phyloP scores from a whole-genome alignment of 2,797 vertebrate species.

The Sebastolobus altivelis region DNA sequence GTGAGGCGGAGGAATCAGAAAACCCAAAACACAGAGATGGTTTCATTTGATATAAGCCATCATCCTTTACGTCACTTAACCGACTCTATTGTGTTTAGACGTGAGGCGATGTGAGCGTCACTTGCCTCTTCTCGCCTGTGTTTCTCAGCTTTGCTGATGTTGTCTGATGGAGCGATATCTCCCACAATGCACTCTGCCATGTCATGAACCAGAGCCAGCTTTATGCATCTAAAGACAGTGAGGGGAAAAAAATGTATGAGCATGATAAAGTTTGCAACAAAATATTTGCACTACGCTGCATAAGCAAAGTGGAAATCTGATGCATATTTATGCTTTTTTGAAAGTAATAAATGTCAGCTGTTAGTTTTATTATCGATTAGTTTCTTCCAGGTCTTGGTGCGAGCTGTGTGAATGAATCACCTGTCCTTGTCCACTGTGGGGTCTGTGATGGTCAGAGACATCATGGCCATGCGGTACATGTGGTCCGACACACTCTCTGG shows the following conservation, averaged over 20 bases:
- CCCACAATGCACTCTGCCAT: conserved; percentile 99
- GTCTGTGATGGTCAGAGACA: conserved; percentile 94
- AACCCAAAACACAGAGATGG: background rate
- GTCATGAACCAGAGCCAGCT: conserved; percentile 95
- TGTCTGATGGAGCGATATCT: conserved; percentile 96
- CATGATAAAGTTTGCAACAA: background rate
- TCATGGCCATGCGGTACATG: conserved; percentile 98
- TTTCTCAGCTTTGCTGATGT: conserved; percentile 96
- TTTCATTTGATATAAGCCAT: background rate
- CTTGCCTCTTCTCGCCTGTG: conserved; percentile 92
- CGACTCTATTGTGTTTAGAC: background rate
- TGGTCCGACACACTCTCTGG: conserved; percentile 98
- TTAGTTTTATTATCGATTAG: background rate
- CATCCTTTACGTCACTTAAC: background rate
- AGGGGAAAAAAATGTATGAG: background rate
- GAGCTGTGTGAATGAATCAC: conserved; percentile 69
- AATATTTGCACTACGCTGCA: background rate
- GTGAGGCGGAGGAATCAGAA: background rate
- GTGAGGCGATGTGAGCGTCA: conserved; percentile 3
- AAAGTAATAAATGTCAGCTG: too few species aligned
- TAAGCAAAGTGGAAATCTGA: background rate
- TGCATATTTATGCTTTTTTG: background rate
- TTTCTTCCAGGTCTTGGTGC: background rate
- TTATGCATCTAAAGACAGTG: conserved; percentile 89
- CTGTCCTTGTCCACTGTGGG: conserved; percentile 91